Evolutionary conservation across 2,888 invertebrate genomes (phyloP), one percentile per base, ranked within the genome.

Genomic region (Colostygia pectinataria): DNA sequence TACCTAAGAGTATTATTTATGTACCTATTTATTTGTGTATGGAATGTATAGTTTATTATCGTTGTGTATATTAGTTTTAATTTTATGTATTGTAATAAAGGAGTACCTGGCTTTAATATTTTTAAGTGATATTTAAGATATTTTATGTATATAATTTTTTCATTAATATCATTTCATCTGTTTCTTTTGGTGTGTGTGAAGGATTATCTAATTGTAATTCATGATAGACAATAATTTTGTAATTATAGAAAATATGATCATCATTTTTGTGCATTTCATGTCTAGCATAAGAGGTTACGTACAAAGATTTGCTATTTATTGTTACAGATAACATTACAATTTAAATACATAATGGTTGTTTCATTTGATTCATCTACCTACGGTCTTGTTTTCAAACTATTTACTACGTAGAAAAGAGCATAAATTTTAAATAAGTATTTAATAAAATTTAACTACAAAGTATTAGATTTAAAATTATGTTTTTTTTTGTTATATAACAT

Each of bases 21-120:
- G 66, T 72, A n/a, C n/a, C n/a, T n/a, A 63, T 72, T 58, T 20
- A 20, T 20, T 20, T 20, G 20, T 20, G 20, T 20, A 20, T 20
- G 1, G 20, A 20, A 6, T 20, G 20, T 20, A 5, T 5, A 5
- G 6, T 20, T 20, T 20, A 20, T 20, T 68, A 60, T 70, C n/a
- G n/a, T 53, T 70, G 64, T 69, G 61, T 65, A 66, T 64, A 56
- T 54, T 58, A 60, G 55, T 44, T 63, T 52, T 68, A 63, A 67
- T 64, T 66, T 62, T 71, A 66, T 68, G 59, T 70, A 61, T 72
- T 61, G 55, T 53, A 56, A 55, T 60, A 63, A 57, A 64, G 61
- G 57, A 71, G 75, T 79, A 77, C 79, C 75, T 81, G 83, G 84
- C 85, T 85, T 85, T 86, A 85, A 86, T 84, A 80, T 77, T 68